Base-by-base conservation (phyloP, 2,888 invertebrate species). In the Chironomus tentans region DNA sequence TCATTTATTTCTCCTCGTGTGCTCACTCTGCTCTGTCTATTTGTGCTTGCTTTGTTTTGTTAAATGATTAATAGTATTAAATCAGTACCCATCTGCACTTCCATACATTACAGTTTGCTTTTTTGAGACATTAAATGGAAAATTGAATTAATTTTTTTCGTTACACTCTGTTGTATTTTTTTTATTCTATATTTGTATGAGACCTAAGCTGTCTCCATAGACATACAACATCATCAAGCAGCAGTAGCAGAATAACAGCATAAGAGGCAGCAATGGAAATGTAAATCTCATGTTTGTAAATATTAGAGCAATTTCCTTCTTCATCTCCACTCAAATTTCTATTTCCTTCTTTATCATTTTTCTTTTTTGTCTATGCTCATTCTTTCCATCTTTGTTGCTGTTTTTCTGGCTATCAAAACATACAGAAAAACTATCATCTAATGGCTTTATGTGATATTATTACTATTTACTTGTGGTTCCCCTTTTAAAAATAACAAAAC, bases 61-160 rank as follows among this genome's bases (percentile, higher is more conserved):
- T 70, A 46, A 70, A 70, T 70, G 70, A 70, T 70, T 70, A 70
- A 70, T 70, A 18, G 70, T 47, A 70, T 70, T 70, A 70, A 70
- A 70, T 70, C 70, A 70, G 24, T 21, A 46, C 70, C 70, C 70
- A 70, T 70, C 70, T 70, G 70, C 70, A 70, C n/a, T 47, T 38
- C 13, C 70, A 56, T 56, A 56, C 56, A 46, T 46, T 70, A 38
- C 68, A 22, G 21, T 18, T 21, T 24, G 13, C 21, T 65, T 65
- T 65, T 65, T 65, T 21, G 56, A 56, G 56, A 56, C 56, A 56
- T 56, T 56, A 70, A 46, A 70, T 70, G 46, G 70, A 70, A 70
- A 46, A 70, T 70, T 70, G 70, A 70, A 70, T 70, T 70, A 70
- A 47, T 70, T 70, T 70, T 46, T 70, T 24, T 24, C 28, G 22